Percentiles rank a stretch among this genome's conserved stretches.
phyloP scores from a whole-genome alignment of 1,140 invertebrate species.

The Pomacea maculata region DNA sequence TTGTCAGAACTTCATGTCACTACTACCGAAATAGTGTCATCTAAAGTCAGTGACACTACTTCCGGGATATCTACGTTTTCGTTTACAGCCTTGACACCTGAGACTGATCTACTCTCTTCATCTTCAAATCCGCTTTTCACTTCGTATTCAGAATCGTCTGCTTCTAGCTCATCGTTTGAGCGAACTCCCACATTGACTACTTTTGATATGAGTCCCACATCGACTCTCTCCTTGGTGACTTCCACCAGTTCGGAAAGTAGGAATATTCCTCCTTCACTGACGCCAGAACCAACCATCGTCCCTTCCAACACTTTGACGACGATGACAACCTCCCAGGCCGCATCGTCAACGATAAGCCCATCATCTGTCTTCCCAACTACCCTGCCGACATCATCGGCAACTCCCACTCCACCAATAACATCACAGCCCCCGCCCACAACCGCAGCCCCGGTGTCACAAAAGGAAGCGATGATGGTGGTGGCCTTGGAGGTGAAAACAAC shows the following conservation, averaged over 20 bases:
- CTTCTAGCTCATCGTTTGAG: not conserved
- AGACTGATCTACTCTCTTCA: not conserved
- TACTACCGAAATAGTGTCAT: not conserved
- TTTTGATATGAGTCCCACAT: not conserved
- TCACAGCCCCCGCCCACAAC: not conserved
- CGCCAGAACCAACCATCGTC: not conserved
- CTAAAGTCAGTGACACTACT: not conserved
- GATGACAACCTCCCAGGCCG: not conserved
- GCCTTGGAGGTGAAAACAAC: not conserved
- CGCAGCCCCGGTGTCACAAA: not conserved
- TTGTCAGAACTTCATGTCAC: not conserved
- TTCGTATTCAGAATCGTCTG: not conserved
- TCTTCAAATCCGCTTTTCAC: not conserved
- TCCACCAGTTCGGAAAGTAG: not conserved
- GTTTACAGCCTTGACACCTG: not conserved
- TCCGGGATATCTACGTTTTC: not conserved
- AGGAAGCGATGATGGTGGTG: constrained; percentile 2
- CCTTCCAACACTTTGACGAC: not conserved
- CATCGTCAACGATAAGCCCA: not conserved
- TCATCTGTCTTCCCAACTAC: too few relatives aligned
- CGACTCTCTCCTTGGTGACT: not conserved
- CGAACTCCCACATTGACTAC: not conserved
- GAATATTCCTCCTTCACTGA: not conserved
- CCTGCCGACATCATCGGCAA: not conserved
- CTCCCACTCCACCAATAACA: not conserved